phyloP scores from a whole-genome alignment of 1,140 invertebrate genomes.

The Listronotus oregonensis region DNA sequence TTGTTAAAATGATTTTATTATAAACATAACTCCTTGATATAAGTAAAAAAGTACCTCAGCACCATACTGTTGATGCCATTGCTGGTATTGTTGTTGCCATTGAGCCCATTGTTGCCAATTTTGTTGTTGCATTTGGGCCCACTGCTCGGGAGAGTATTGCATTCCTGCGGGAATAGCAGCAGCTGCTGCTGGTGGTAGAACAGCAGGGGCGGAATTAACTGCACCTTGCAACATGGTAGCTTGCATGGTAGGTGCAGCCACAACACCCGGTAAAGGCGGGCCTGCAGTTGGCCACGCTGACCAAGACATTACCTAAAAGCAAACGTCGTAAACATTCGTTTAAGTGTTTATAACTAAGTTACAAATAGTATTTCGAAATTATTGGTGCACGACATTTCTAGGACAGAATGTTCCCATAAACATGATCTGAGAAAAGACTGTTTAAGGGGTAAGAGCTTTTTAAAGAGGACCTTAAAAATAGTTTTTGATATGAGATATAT shows the following conservation, averaged over 20 bases:
- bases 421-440: no score
- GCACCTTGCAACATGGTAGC: constrained; percentile 18
- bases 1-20: no score
- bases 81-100: constrained; percentile 82
- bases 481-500: no score
- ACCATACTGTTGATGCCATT: constrained; percentile 82
- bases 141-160: constrained; percentile 72
- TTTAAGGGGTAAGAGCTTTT: no score
- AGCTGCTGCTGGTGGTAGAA: constrained; percentile 16
- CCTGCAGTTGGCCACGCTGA: constrained; percentile 19
- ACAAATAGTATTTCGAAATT: no score
- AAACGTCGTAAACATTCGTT: neutral
- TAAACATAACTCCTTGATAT: no score
- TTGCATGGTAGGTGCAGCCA: constrained; percentile 22
- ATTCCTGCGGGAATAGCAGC: constrained; percentile 58
- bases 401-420: no score
- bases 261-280: constrained; percentile 15
- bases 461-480: no score
- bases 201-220: constrained; percentile 28
- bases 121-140: constrained; percentile 69
- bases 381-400: no score
- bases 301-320: constrained; percentile 47
- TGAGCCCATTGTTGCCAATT: constrained; percentile 84
- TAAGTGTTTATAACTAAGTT: no score
- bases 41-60: constrained; percentile 79